Evolutionary conservation across 2,113 vertebrate genomes (phyloP), one percentile per base, ranked within the genome.

Genomic region (Ondatra zibethicus): DNA sequence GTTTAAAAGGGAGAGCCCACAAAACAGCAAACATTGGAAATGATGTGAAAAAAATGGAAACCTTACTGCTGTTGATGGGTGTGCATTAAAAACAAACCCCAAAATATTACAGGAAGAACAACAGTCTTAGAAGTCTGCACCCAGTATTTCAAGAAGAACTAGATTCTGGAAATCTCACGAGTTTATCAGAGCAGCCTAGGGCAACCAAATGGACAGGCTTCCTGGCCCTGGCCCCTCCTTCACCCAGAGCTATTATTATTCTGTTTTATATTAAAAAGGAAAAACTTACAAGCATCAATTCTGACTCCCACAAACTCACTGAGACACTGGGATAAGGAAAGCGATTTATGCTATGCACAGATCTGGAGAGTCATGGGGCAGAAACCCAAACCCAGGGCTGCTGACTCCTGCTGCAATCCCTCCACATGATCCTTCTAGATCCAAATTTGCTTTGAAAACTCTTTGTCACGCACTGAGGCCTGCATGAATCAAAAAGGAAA

Each of bases 401-500:
- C 75, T 23, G 70, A 92, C 78, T 96, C 81, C 55, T 72, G 65
- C 80, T 58, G 47, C 86, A 92, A 58, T 68, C 87, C 84, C 31
- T 87, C 82, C n/a, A n/a, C 61, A 63, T 93, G 73, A 89, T 87
- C 82, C 94, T 95, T 89, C 87, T 93, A 78, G 27, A 89, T 91
- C 55, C 89, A 95, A 97, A 96, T 96, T 13, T 89, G 94, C 93
- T 92, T 94, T 95, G 81, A 91, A 96, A 96, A 92, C 61, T 89
- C 94, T 72, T 50, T 95, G 97, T 85, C 95, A 93, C 72, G 66
- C 91, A 94, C 94, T 96, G 96, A 93, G 63, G 63, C 29, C 68
- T 77, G 47, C 81, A 23, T 95, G 95, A 92, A 96, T 88, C 58
- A 93, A 96, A 97, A 96, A 94, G 93, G 96, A 97, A 97, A 96